Base-by-base conservation (phyloP, 2,797 vertebrate species). In the Nyctibius grandis region DNA sequence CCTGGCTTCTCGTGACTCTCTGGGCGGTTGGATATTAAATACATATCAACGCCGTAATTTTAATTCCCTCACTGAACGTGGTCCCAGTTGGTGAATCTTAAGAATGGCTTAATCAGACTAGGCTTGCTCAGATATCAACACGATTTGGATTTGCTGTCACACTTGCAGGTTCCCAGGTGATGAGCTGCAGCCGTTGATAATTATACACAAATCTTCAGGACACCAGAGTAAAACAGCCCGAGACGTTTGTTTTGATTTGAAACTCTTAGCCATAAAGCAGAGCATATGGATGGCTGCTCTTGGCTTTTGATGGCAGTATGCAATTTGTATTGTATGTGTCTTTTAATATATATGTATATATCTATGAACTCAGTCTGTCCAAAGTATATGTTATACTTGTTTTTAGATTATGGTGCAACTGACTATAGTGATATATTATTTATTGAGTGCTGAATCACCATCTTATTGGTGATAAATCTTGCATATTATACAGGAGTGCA, bases 351-450 rank as follows among this genome's bases (percentile, higher is more conserved):
- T 98, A 97, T 97, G 95, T 98, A 97, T 97, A 97, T 97, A 98
- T 97, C 95, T 97, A 98, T 98, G 98, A 97, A 97, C 94, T 98
- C 98, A 96, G 97, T 98, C 98, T 97, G 98, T 98, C 97, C 97
- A 97, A 97, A 98, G 97, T 98, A 95, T 98, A 97, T 98, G 97
- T 98, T 97, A 95, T 98, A 97, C 97, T 98, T 96, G 96, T 96
- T 97, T 98, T 98, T 98, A 98, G 98, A 97, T 98, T 96, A 96
- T 96, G 97, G 98, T 98, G 97, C 97, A 98, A 97, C 98, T 96
- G 95, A 96, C 95, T 98, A 97, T 98, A 98, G 98, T 98, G 97
- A 98, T 97, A 97, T 98, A 98, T 98, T 98, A 98, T 98, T 98
- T 98, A 98, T 98, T 97, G 98, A 98, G 96, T 97, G 97, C 98